These are phyloP conservation scores for Anas georgica DNA, from an alignment of 2,797 vertebrate genomes.

Conservation along the genomic window DNA sequence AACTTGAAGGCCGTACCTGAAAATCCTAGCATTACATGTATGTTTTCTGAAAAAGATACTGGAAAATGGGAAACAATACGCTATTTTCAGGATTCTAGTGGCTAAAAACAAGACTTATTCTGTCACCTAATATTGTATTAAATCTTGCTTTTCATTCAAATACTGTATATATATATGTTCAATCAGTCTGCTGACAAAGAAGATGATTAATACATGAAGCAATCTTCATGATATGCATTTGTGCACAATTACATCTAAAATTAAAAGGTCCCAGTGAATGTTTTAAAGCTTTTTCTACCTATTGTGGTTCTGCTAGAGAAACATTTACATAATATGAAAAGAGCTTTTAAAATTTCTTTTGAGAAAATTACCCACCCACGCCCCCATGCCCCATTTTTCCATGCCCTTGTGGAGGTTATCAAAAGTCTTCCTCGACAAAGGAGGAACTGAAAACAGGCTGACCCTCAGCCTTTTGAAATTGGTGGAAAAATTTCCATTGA, in stretches of 20 bases:
- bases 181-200: neutral
- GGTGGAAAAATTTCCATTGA: neutral
- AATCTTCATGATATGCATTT: neutral
- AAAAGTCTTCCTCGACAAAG: neutral
- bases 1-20: neutral
- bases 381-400: neutral
- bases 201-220: neutral
- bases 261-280: neutral
- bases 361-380: neutral
- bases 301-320: neutral
- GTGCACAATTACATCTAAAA: neutral
- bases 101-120: neutral
- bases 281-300: neutral
- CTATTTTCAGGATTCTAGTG: neutral
- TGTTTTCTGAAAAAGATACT: neutral
- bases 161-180: neutral
- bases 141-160: neutral
- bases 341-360: neutral
- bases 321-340: neutral
- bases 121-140: neutral
- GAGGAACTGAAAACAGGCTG: neutral
- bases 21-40: accelerated
- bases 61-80: neutral
- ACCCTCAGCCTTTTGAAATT: neutral
- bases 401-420: neutral